phyloP scores from a whole-genome alignment of 2,888 invertebrate species.

The Orthosia gracilis region DNA sequence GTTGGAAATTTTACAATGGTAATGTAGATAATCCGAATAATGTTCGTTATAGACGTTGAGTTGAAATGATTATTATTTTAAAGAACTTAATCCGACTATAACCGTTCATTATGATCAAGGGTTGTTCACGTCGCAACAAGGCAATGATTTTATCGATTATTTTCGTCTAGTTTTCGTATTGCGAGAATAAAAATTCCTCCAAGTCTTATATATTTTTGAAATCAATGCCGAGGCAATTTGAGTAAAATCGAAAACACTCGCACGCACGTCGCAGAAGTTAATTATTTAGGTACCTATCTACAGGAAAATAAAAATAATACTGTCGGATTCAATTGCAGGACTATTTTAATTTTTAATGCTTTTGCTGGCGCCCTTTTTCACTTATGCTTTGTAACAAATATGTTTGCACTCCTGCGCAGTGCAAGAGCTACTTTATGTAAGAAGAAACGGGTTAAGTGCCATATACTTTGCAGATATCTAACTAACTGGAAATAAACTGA shows the following conservation, averaged over 20 bases:
- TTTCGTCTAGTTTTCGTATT: conserved; percentile 5
- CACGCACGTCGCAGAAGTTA: conserved; percentile 25
- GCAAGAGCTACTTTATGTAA: neutral
- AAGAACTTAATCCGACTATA: conserved; percentile 31
- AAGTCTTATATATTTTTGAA: conserved; percentile 8
- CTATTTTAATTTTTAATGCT: neutral
- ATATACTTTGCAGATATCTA: neutral
- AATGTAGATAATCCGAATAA: conserved; percentile 16
- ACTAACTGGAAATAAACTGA: neutral
- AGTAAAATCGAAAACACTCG: conserved; percentile 23
- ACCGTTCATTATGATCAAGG: conserved; percentile 15
- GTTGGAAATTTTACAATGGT: conserved; percentile 6
- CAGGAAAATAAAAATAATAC: conserved; percentile 12
- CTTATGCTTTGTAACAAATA: neutral
- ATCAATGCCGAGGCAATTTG: conserved; percentile 26
- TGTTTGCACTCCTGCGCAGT: neutral
- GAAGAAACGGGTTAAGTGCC: neutral
- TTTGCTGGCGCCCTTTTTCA: neutral
- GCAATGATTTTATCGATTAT: neutral
- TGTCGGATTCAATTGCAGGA: conserved; percentile 7
- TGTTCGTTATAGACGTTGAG: conserved; percentile 1
- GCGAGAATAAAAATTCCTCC: neutral
- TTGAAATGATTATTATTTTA: conserved; percentile 8
- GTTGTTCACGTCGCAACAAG: conserved; percentile 2
- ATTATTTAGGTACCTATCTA: conserved; percentile 32